Evolutionary conservation across 2,888 invertebrate species (phyloP).

Genomic region (Conchocele bisecta): DNA sequence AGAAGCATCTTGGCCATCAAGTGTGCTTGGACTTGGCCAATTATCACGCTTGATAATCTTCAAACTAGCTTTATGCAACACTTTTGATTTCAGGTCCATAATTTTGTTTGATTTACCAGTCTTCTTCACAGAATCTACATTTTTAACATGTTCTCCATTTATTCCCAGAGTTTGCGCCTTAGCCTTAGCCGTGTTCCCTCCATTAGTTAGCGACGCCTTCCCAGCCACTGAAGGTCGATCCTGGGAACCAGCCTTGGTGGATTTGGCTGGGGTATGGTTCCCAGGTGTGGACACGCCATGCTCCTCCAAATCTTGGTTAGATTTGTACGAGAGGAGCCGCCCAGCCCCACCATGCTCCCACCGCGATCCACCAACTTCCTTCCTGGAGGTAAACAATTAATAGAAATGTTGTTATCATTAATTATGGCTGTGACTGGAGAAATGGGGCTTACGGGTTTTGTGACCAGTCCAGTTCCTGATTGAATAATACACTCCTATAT

Average conservation of each 20-base stretch:
- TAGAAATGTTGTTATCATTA: too few relatives aligned
- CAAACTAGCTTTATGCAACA: slow-evolving; percentile 66
- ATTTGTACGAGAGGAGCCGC: slow-evolving; percentile 69
- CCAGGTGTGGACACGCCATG: not conserved
- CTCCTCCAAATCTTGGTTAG: slow-evolving; percentile 60
- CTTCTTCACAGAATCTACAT: too few relatives aligned
- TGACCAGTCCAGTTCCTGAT: too few relatives aligned
- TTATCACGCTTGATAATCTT: slow-evolving; percentile 60
- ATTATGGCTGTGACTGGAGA: too few relatives aligned
- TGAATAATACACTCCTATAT: too few relatives aligned
- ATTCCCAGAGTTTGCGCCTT: too few relatives aligned
- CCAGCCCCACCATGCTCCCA: slow-evolving; percentile 75
- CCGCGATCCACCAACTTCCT: slow-evolving; percentile 70
- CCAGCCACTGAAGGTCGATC: too few relatives aligned
- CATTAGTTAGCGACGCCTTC: too few relatives aligned
- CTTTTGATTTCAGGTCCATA: slow-evolving; percentile 60
- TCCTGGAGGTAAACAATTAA: slow-evolving; percentile 62
- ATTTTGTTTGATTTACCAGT: too few relatives aligned
- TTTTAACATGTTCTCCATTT: slow-evolving; percentile 18
- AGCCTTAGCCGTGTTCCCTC: too few relatives aligned
- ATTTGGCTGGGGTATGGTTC: not conserved
- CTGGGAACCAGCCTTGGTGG: not conserved
- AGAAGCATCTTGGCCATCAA: too few relatives aligned
- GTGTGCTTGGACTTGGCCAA: slow-evolving; percentile 25
- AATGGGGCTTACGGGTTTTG: too few relatives aligned